Conservation (phyloP, 2,888 invertebrate genomes). For the Drosophila demipolita region DNA sequence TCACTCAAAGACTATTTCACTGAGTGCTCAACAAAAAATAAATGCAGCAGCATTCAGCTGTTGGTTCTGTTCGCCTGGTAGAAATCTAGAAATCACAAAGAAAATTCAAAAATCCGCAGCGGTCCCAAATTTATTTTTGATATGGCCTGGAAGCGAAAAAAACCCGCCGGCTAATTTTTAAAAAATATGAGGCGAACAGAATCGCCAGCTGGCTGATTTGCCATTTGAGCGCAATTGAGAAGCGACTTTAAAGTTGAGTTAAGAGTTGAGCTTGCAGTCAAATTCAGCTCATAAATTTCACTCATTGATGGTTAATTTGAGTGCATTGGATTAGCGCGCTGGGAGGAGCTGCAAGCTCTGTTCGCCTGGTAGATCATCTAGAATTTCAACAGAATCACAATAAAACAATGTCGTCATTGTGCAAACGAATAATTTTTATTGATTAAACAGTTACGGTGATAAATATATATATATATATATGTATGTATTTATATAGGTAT, state of each 20-base stretch:
- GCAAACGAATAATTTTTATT: conserved; percentile 80
- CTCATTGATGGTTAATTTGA: neutral
- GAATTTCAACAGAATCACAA: neutral
- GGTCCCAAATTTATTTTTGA: neutral
- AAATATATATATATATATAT: conserved; percentile 66
- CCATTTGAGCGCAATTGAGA: neutral
- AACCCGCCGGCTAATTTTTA: neutral
- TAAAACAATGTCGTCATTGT: conserved; percentile 51
- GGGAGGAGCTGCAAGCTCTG: neutral
- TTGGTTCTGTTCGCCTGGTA: neutral
- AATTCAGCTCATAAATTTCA: neutral
- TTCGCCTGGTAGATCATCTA: neutral
- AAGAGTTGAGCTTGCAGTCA: neutral
- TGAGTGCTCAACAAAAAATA: neutral
- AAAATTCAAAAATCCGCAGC: neutral
- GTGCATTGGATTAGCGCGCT: neutral
- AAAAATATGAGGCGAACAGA: neutral
- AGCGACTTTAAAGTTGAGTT: neutral
- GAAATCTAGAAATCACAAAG: neutral
- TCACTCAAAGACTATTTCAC: neutral
- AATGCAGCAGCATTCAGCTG: neutral
- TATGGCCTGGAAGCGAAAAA: neutral
- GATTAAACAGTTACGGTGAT: conserved; percentile 75
- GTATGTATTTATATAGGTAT: conserved; percentile 47
- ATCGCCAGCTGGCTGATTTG: neutral